Evolutionary conservation across 2,888 invertebrate genomes (phyloP).

Genomic region (Drosophila paramelanica): DNA sequence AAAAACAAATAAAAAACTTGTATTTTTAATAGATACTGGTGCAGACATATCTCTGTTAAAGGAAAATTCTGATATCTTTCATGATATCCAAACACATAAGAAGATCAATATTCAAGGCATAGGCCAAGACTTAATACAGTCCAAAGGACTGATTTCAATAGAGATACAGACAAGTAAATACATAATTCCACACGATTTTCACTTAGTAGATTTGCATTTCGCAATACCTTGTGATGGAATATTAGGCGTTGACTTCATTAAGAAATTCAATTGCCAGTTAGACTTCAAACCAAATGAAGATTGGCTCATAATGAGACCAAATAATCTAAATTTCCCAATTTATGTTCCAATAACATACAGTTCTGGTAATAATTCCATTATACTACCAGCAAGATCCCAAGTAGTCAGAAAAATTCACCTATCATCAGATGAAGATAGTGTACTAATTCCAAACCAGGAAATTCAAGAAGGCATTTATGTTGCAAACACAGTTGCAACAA

Average conservation of each 20-base stretch:
- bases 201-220: conserved; percentile 5
- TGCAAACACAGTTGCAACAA: too few species aligned
- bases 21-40: too few species aligned
- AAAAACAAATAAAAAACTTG: too few species aligned
- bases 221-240: conserved; percentile 8
- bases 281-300: conserved; percentile 1
- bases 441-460: background rate
- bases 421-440: too few species aligned
- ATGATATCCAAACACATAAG: too few species aligned
- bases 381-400: too few species aligned
- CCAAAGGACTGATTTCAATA: background rate
- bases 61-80: too few species aligned
- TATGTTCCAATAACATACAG: background rate
- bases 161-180: background rate
- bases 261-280: conserved; percentile 1
- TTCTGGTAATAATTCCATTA: background rate
- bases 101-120: background rate
- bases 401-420: too few species aligned
- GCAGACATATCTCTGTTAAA: too few species aligned
- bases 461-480: too few species aligned
- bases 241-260: conserved; percentile 1
- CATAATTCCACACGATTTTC: background rate
- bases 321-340: too few species aligned
- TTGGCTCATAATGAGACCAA: conserved; percentile 1
- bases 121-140: background rate